Base-by-base conservation (phyloP, 2,113 vertebrate species). In the Prietella phreatophila region DNA sequence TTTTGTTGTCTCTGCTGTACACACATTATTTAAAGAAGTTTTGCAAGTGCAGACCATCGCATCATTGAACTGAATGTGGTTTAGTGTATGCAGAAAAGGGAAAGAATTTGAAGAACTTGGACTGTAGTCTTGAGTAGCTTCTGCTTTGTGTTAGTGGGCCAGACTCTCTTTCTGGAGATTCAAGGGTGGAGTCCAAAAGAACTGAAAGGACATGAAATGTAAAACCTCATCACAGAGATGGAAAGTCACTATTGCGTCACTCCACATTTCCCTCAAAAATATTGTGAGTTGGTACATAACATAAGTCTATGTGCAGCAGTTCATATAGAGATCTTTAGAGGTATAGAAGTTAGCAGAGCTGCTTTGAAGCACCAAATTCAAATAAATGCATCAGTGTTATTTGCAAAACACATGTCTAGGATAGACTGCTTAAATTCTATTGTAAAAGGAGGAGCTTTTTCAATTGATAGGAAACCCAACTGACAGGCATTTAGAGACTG, bases 101-200 rank as follows among this genome's bases (percentile, higher is more conserved):
- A 79, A 79, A 79, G 76, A 55, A 79, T 79, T 55, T 36, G 25
- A 55, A 79, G 50, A 55, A 79, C 27, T 55, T 79, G 76, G 76
- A 79, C 27, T 55, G 76, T 79, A 79, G 50, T 15, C 15, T 14
- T 30, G 76, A 79, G 47, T 79, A 50, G 2, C 50, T 79, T 22
- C 76, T 79, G 76, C 76, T 79, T 79, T 79, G 76, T 55, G 50
- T 79, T 79, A 53, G 27, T 55, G 76, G 76, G 25, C 76, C 27
- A 79, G 76, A 79, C 76, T 55, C 47, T 55, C 47, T 3, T 53
- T 79, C 27, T 79, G 76, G 30, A 79, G 76, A 55, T 30, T 79
- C 25, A 55, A 1, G 14, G 19, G 27, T 55, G 50, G 27, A 55
- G 47, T 17, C 27, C 1, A 30, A n/a, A 55, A 30, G 27, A 55